Evolutionary conservation across 2,113 vertebrate species (phyloP).

Genomic region (Ornithorhynchus anatinus): DNA sequence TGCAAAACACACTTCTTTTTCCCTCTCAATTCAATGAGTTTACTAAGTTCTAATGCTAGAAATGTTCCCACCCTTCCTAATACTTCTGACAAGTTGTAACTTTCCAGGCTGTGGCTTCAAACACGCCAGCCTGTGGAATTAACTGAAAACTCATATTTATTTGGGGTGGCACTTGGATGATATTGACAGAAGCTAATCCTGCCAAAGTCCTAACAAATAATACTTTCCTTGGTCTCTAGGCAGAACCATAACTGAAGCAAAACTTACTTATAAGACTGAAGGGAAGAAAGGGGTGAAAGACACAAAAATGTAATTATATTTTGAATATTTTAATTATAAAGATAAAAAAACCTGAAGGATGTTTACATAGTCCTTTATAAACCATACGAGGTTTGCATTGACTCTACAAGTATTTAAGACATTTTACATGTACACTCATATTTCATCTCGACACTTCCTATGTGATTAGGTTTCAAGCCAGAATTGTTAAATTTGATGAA

Average conservation of each 20-base stretch:
- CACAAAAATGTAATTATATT: neutral
- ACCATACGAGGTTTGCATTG: constrained; percentile 1
- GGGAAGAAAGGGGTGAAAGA: neutral
- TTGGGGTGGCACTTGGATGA: constrained; percentile 13
- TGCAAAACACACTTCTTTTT: no score
- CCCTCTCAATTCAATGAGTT: neutral
- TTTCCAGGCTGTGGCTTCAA: constrained; percentile 42
- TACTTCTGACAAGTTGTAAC: constrained; percentile 30
- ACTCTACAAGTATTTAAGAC: constrained; percentile 12
- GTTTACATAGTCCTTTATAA: neutral
- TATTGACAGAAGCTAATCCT: no score
- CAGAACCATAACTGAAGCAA: neutral
- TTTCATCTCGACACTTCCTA: neutral
- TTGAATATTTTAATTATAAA: constrained; percentile 48
- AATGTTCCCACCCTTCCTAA: neutral
- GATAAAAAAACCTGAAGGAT: constrained; percentile 11
- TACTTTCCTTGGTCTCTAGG: constrained; percentile 14
- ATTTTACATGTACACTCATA: neutral
- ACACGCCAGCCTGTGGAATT: constrained; percentile 13
- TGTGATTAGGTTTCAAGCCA: neutral
- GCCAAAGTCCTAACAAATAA: constrained; percentile 27
- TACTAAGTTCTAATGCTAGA: neutral
- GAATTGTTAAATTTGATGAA: constrained; percentile 1
- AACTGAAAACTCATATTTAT: constrained; percentile 23
- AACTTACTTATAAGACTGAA: neutral